A percentile compares a stretch with the other conserved stretches of the same genome.
phyloP scores from a whole-genome alignment of 2,797 vertebrate species.

The Bucorvus abyssinicus region DNA sequence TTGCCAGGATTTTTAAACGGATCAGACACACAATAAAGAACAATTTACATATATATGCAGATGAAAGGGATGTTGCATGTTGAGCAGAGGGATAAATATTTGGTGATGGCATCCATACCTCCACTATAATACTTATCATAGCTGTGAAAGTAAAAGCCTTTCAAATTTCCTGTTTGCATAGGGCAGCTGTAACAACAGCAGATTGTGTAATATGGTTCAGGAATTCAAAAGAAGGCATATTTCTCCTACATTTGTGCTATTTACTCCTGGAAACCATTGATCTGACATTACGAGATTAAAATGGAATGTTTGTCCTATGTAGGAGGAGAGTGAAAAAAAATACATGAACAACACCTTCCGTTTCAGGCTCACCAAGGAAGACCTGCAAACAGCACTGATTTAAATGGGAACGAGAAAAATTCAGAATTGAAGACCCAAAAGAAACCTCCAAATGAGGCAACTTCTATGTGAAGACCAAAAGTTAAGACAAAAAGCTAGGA shows the following conservation, averaged over 20 bases:
- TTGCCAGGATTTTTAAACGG: neutral
- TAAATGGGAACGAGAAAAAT: neutral
- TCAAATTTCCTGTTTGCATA: neutral
- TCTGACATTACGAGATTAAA: neutral
- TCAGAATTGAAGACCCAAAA: neutral
- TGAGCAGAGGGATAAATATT: conserved; percentile 10
- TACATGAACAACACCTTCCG: neutral
- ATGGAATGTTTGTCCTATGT: neutral
- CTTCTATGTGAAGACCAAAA: neutral
- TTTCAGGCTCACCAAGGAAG: neutral
- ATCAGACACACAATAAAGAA: neutral
- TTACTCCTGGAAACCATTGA: neutral
- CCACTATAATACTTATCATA: neutral
- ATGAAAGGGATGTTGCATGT: neutral
- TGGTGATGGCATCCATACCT: neutral
- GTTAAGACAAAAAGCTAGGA: neutral
- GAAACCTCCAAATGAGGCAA: neutral
- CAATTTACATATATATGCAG: neutral
- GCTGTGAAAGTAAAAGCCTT: neutral
- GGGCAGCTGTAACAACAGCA: conserved; percentile 28
- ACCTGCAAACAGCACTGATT: neutral
- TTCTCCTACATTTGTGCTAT: neutral
- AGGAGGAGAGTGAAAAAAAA: neutral
- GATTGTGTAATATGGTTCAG: neutral
- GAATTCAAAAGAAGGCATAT: neutral